Evolutionary conservation across 2,797 vertebrate species (phyloP), one percentile per base, ranked within the genome.

Genomic region (Ispidina picta): DNA sequence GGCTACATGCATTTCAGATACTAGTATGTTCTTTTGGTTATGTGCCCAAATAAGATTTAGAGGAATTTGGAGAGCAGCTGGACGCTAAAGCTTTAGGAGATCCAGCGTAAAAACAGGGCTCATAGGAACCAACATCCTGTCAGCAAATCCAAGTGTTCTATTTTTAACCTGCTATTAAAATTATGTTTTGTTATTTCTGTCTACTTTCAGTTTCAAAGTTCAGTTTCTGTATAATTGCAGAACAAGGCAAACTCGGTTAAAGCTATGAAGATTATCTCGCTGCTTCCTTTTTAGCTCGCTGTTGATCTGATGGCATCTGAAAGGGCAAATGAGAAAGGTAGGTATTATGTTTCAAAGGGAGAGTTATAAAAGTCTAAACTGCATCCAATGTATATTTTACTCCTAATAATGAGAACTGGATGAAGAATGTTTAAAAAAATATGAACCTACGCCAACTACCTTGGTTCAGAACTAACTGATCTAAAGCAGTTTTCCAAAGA

Each of bases 351-450:
- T 95, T 89, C 91, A 78, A 55, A 69, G 48, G 77, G 62, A 84
- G 86, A 90, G 91, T 97, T 96, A 96, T 94, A 84, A 72, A 97
- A 96, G 44, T 48, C 75, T 92, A 93, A 97, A 96, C 95, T 96
- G 68, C 87, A 94, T 95, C 91, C 2, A 59, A 96, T 96, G 91
- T 95, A 66, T 95, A 93, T 95, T 96, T 97, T 92, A 94, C 71
- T 92, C 79, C 66, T 97, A 92, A 96, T 96, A 96, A 97, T 97
- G 97, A 96, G 91, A 94, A 94, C 71, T 95, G 94, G 92, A 96
- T 97, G 96, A 97, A 97, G 58, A 96, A 86, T 29, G 17, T 87
- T 94, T 89, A 83, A 85, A 95, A 97, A 95, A 94, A 96, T 93
- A 96, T 97, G 96, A 97, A 97, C 97, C 90, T 95, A 29, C 69